These are phyloP conservation scores for Pissodes strobi DNA, from an alignment of 1,140 invertebrate genomes.

Conservation along the genomic window DNA sequence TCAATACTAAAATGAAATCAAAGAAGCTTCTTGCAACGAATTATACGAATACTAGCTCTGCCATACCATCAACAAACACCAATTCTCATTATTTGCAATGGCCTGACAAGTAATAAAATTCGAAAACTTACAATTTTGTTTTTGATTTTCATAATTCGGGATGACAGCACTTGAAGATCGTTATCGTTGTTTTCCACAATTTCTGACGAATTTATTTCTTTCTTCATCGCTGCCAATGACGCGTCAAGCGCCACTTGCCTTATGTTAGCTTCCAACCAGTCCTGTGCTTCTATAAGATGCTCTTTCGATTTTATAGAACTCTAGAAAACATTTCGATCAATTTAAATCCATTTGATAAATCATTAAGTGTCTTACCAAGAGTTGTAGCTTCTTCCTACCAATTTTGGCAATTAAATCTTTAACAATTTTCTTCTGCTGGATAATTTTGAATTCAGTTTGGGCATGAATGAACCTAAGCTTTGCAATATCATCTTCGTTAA, in stretches of 20 bases:
- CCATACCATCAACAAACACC: too few relatives aligned
- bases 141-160: neutral
- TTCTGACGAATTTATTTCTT: slow-evolving; percentile 7
- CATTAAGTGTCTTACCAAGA: slow-evolving; percentile 4
- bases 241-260: slow-evolving; percentile 1
- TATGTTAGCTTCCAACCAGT: neutral
- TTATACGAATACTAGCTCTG: too few relatives aligned
- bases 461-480: slow-evolving; percentile 1
- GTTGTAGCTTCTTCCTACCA: neutral
- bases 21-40: too few relatives aligned
- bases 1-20: too few relatives aligned
- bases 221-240: slow-evolving; percentile 4
- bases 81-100: too few relatives aligned
- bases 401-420: slow-evolving; percentile 3
- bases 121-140: slow-evolving; percentile 2
- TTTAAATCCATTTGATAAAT: too few relatives aligned
- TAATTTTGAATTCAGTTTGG: slow-evolving; percentile 10
- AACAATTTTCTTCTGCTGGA: slow-evolving; percentile 7
- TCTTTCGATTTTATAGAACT: neutral
- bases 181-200: neutral
- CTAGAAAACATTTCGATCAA: neutral
- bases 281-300: neutral
- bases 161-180: neutral
- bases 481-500: slow-evolving; percentile 7
- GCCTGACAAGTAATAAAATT: too few relatives aligned